These are phyloP conservation scores for Uloborus diversus DNA, from an alignment of 1,140 invertebrate genomes.

Conservation along the genomic window DNA sequence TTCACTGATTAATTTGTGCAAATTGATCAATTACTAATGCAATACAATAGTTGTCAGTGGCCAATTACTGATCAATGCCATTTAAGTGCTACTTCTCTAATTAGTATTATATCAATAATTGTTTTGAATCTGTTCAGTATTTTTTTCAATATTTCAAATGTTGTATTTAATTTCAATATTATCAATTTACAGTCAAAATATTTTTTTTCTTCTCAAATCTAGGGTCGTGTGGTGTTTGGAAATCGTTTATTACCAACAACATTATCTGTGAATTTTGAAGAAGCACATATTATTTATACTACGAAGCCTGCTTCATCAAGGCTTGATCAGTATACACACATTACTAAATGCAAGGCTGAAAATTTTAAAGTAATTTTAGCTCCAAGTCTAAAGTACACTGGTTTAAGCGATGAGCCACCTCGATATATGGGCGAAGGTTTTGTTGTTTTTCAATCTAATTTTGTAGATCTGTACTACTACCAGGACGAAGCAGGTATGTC, in stretches of 20 bases:
- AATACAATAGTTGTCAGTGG: no score
- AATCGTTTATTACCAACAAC: constrained; percentile 94
- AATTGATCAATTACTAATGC: no score
- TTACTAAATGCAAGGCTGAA: constrained; percentile 92
- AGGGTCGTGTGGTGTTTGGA: constrained; percentile 94
- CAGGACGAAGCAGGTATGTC: constrained; percentile 87
- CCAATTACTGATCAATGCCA: no score
- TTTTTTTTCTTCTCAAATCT: constrained; percentile 58
- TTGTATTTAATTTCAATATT: background rate
- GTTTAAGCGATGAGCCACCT: constrained; percentile 93
- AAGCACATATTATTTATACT: constrained; percentile 93
- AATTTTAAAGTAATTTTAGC: constrained; percentile 94
- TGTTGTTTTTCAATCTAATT: constrained; percentile 93
- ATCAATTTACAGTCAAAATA: background rate
- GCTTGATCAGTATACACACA: constrained; percentile 96
- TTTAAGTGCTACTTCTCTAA: no score
- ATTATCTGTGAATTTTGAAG: constrained; percentile 90
- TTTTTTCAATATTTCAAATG: background rate
- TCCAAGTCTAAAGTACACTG: constrained; percentile 92
- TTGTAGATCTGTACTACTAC: constrained; percentile 94
- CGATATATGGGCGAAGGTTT: constrained; percentile 98
- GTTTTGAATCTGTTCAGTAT: no score
- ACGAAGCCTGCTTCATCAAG: constrained; percentile 93
- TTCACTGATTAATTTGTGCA: no score
- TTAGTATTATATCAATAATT: no score